phyloP scores from a whole-genome alignment of 2,797 vertebrate genomes.

The Amphiprion clarkii region DNA sequence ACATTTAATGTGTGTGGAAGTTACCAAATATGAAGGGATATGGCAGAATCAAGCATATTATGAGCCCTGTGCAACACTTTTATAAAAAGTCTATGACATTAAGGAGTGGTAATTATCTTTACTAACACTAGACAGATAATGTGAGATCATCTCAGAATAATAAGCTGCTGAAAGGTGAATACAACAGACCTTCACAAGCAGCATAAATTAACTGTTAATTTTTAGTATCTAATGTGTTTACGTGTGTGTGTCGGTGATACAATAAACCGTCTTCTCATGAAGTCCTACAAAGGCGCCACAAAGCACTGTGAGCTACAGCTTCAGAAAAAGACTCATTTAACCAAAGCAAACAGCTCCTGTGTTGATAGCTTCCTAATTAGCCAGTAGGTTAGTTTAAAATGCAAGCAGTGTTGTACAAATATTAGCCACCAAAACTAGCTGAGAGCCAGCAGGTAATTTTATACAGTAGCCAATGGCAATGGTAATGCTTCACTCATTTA shows the following conservation, averaged over 20 bases:
- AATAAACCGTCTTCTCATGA: slow-evolving; percentile 18
- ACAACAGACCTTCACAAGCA: not conserved
- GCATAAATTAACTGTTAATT: not conserved
- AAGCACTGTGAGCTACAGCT: slow-evolving; percentile 10
- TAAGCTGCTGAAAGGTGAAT: not conserved
- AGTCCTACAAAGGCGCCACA: not conserved
- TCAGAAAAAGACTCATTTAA: slow-evolving; percentile 4
- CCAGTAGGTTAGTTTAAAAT: slow-evolving; percentile 19
- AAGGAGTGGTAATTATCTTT: slow-evolving; percentile 58
- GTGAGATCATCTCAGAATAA: slow-evolving; percentile 40
- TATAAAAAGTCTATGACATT: slow-evolving; percentile 79
- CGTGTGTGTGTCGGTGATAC: not conserved
- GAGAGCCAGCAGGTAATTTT: slow-evolving; percentile 18
- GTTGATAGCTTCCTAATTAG: slow-evolving; percentile 29
- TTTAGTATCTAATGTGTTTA: not conserved
- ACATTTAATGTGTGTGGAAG: no score
- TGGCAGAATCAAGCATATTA: not conserved
- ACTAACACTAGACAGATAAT: slow-evolving; percentile 17
- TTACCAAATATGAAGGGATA: no score
- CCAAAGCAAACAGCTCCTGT: slow-evolving; percentile 24
- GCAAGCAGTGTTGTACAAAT: slow-evolving; percentile 16
- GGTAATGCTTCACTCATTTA: slow-evolving; percentile 10
- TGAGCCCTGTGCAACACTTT: no score
- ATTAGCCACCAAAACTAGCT: not conserved
- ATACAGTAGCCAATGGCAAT: not conserved